Conservation (phyloP, 2,888 invertebrate genomes). For the Mermis nigrescens region DNA sequence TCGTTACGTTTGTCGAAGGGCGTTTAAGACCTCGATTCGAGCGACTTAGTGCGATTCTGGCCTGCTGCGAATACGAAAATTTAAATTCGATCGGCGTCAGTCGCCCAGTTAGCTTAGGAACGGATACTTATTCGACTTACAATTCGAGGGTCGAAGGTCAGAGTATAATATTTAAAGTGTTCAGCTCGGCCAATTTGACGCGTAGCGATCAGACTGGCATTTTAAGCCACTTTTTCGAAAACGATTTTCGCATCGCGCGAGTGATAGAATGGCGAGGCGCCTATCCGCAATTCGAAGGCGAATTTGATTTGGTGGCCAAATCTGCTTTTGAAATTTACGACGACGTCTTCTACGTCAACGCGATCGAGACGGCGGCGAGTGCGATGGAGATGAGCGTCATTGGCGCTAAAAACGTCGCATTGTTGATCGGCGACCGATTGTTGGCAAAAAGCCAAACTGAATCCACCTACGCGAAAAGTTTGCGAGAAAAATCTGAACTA, state of each 20-base stretch:
- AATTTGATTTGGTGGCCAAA: conserved; percentile 28
- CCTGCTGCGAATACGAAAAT: background rate
- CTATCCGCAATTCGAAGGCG: conserved; percentile 40
- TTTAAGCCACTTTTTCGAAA: conserved; percentile 23
- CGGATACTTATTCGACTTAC: background rate
- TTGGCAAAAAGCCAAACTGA: no score
- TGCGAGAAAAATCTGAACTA: no score
- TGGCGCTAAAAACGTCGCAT: conserved; percentile 44
- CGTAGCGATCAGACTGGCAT: background rate
- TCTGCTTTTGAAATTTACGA: conserved; percentile 17
- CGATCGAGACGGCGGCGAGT: conserved; percentile 47
- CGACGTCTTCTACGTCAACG: conserved; percentile 44
- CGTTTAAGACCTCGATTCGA: conserved; percentile 30
- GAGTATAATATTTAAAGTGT: conserved; percentile 42
- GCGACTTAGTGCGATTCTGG: background rate
- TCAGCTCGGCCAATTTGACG: conserved; percentile 22
- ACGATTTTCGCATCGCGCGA: conserved; percentile 14
- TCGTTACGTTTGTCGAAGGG: conserved; percentile 42
- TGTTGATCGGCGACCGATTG: conserved; percentile 5
- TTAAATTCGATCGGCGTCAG: background rate
- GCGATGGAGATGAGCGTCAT: conserved; percentile 50
- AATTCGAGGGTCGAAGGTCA: background rate
- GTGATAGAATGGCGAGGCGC: conserved; percentile 41
- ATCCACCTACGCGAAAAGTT: no score
- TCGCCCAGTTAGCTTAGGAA: background rate